phyloP scores from a whole-genome alignment of 2,797 vertebrate species.

The Streptopelia turtur region DNA sequence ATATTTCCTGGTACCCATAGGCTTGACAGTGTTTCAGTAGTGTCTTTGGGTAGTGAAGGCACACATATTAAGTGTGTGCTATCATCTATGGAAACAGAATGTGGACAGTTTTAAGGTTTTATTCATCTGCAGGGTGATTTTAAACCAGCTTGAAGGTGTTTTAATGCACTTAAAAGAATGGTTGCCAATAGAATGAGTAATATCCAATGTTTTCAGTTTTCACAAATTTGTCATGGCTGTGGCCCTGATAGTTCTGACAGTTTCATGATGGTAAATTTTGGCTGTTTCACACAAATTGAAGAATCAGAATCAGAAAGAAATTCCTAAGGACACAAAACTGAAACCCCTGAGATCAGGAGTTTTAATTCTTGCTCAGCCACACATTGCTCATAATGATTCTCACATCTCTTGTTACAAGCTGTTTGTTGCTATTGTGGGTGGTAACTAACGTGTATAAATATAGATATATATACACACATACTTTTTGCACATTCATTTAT shows the following conservation, averaged over 20 bases:
- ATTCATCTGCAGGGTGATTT: neutral
- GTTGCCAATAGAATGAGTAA: neutral
- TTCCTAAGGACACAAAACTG: neutral
- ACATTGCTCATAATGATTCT: neutral
- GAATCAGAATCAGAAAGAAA: neutral
- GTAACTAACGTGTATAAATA: neutral
- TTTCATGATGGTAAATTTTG: neutral
- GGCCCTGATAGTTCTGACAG: conserved; percentile 1
- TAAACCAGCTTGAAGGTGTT: neutral
- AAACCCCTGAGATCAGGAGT: neutral
- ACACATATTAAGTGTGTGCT: neutral
- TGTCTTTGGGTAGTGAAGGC: neutral
- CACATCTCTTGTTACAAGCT: neutral
- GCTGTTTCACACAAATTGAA: neutral
- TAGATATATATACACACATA: neutral
- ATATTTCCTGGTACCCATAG: neutral
- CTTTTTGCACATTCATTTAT: neutral
- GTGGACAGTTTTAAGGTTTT: neutral
- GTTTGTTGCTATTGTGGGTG: neutral
- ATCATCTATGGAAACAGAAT: neutral
- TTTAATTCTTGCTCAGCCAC: neutral
- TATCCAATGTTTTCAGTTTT: neutral
- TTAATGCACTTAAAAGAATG: neutral
- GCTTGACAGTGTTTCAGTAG: neutral
- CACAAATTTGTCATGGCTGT: neutral